Conservation (phyloP, 2,797 vertebrate genomes). For the Typhlichthys subterraneus region DNA sequence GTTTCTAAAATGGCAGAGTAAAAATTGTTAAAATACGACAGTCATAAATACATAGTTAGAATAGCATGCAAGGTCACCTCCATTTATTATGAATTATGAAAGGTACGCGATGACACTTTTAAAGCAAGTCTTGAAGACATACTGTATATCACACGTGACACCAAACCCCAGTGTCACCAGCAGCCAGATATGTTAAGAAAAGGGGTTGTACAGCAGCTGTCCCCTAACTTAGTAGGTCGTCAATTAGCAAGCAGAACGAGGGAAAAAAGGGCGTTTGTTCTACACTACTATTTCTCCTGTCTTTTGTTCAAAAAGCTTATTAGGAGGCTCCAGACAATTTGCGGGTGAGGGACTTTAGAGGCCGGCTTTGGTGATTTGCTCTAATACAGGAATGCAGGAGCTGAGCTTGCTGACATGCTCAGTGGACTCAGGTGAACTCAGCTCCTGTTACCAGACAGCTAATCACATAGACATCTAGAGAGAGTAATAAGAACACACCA, state of each 20-base stretch:
- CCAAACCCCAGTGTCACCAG: slow-evolving; percentile 26
- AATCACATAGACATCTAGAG: too few species aligned
- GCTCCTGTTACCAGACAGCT: too few species aligned
- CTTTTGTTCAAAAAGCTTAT: slow-evolving; percentile 66
- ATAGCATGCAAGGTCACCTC: slow-evolving; percentile 39
- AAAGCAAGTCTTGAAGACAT: background rate
- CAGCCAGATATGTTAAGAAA: slow-evolving; percentile 46
- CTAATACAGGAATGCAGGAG: background rate
- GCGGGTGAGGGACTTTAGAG: slow-evolving; percentile 57
- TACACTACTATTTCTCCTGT: slow-evolving; percentile 47
- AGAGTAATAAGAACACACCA: too few species aligned
- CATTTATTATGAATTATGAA: slow-evolving; percentile 4
- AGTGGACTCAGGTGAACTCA: too few species aligned
- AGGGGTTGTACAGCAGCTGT: slow-evolving; percentile 63
- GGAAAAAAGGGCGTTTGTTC: slow-evolving; percentile 52
- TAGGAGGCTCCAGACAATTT: slow-evolving; percentile 56
- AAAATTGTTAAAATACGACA: background rate
- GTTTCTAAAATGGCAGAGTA: background rate
- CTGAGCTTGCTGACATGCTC: too few species aligned
- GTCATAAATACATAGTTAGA: slow-evolving; percentile 6
- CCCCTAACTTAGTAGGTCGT: slow-evolving; percentile 66
- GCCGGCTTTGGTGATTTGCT: slow-evolving; percentile 46
- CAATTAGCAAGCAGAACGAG: slow-evolving; percentile 64
- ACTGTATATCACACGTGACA: background rate
- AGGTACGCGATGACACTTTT: background rate